phyloP scores from a whole-genome alignment of 2,888 invertebrate genomes.

The Siphlonurus alternatus region DNA sequence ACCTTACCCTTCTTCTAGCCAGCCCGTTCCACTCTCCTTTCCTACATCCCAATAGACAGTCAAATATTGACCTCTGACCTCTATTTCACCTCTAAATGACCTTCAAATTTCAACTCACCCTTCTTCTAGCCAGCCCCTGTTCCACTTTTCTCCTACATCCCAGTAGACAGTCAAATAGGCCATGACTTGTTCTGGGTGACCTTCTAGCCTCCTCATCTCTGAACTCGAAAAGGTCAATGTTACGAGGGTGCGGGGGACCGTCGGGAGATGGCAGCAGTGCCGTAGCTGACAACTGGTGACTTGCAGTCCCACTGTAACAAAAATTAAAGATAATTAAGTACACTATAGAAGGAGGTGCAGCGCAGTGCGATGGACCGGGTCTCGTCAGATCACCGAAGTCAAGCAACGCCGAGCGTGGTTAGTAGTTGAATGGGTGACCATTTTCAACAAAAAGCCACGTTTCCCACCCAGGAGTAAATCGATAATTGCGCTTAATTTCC shows the following conservation, averaged over 20 bases:
- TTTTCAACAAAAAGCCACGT: too few species aligned
- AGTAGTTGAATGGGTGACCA: too few species aligned
- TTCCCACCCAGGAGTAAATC: too few species aligned
- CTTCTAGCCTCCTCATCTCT: conserved; percentile 32
- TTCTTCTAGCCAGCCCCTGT: conserved; percentile 63
- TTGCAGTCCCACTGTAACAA: conserved; percentile 46
- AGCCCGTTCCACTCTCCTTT: too few species aligned
- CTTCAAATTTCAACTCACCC: conserved; percentile 35
- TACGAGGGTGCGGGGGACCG: conserved; percentile 41
- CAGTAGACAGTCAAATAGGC: conserved; percentile 59
- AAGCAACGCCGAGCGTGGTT: too few species aligned
- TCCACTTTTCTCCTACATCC: conserved; percentile 56
- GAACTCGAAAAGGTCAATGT: conserved; percentile 34
- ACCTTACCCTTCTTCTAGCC: conserved; percentile 55
- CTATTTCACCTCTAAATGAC: neutral
- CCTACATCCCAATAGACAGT: too few species aligned
- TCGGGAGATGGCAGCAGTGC: conserved; percentile 68
- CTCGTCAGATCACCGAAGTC: too few species aligned
- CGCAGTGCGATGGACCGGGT: too few species aligned
- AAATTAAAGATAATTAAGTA: conserved; percentile 5
- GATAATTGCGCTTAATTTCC: too few species aligned
- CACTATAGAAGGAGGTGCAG: neutral
- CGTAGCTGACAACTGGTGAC: conserved; percentile 70
- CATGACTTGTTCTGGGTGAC: conserved; percentile 16
- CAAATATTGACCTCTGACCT: neutral